Evolutionary conservation across 2,113 vertebrate species (phyloP).

Genomic region (Rousettus leschenaultii): DNA sequence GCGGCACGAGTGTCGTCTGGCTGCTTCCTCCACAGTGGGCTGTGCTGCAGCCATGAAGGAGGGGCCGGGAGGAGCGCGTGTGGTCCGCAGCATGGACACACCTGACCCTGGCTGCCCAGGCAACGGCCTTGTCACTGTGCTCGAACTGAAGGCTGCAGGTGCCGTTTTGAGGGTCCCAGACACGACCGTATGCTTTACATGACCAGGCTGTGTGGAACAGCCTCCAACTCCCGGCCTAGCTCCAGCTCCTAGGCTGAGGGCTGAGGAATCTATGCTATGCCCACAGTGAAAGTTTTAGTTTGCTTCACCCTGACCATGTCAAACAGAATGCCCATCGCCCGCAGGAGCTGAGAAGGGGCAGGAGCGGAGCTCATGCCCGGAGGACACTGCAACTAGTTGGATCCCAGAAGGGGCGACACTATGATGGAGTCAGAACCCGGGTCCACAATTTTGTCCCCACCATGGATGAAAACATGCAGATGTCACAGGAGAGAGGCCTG

Average conservation of each 20-base stretch:
- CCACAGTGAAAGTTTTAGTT: background rate
- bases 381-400: too few species aligned
- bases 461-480: background rate
- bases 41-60: background rate
- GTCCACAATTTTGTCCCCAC: too few species aligned
- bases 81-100: background rate
- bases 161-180: background rate
- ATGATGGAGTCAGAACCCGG: background rate
- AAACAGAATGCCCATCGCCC: background rate
- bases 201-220: background rate
- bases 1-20: fast-evolving
- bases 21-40: fast-evolving
- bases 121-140: background rate
- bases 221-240: background rate
- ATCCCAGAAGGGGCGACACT: background rate
- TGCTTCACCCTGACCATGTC: background rate
- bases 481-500: background rate
- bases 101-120: background rate
- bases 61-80: background rate
- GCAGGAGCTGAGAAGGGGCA: background rate
- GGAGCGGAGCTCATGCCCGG: background rate
- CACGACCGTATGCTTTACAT: fast-evolving
- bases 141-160: background rate
- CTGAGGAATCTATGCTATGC: background rate
- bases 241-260: background rate